These are phyloP conservation scores for Chironomus tentans DNA, from an alignment of 2,888 invertebrate species.

Conservation along the genomic window DNA sequence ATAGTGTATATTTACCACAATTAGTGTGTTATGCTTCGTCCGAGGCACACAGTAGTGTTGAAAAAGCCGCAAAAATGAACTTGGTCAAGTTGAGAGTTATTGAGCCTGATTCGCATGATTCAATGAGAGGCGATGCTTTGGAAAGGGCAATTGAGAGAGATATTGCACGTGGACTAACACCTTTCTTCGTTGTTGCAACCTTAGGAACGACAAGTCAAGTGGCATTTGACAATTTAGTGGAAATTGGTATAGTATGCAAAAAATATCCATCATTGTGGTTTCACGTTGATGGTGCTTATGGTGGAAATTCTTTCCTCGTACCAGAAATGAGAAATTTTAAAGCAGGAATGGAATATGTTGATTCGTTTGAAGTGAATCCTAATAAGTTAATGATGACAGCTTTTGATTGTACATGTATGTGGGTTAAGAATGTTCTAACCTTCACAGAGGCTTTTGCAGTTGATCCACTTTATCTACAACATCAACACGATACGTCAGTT, in stretches of 20 bases:
- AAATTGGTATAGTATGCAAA: constrained; percentile 59
- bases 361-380: constrained; percentile 81
- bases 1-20: constrained; percentile 64
- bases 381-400: constrained; percentile 80
- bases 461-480: constrained; percentile 76
- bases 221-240: constrained; percentile 71
- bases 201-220: constrained; percentile 77
- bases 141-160: constrained; percentile 61
- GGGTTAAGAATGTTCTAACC: constrained; percentile 67
- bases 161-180: constrained; percentile 61
- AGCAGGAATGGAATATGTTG: constrained; percentile 62
- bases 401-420: constrained; percentile 77
- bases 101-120: constrained; percentile 59
- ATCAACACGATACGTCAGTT: constrained; percentile 59
- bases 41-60: constrained; percentile 67
- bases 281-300: constrained; percentile 82
- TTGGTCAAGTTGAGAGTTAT: constrained; percentile 61
- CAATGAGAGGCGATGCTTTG: constrained; percentile 54
- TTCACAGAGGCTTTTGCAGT: constrained; percentile 77
- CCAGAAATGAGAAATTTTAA: constrained; percentile 65
- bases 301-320: constrained; percentile 76
- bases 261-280: constrained; percentile 62
- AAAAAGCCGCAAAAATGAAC: constrained; percentile 71
- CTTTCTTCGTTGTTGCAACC: constrained; percentile 75
- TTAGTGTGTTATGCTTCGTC: constrained; percentile 67